These are phyloP conservation scores for Ditula angustiorana DNA, from an alignment of 2,888 invertebrate species.

Conservation along the genomic window DNA sequence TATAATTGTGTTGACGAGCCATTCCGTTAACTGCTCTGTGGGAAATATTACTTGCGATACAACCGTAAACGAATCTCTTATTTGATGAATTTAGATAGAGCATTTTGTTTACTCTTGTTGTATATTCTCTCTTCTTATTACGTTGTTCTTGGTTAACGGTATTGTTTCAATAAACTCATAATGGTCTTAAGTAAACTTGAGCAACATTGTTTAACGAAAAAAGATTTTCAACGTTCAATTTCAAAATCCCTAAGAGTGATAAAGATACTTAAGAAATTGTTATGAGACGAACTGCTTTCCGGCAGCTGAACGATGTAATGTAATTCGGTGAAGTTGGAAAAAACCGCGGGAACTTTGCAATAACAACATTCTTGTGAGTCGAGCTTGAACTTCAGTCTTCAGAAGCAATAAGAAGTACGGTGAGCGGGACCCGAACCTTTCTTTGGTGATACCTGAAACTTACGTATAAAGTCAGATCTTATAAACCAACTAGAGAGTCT, in stretches of 20 bases:
- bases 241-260: neutral
- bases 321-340: constrained; percentile 33
- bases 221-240: constrained; percentile 4
- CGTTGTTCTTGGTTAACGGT: neutral
- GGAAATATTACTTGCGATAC: constrained; percentile 17
- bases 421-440: neutral
- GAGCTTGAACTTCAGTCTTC: constrained; percentile 7
- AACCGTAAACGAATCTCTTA: constrained; percentile 5
- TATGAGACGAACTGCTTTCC: constrained; percentile 14
- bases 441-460: constrained; percentile 8
- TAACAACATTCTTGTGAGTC: constrained; percentile 32
- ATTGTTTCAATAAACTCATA: neutral
- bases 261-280: constrained; percentile 28
- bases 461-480: neutral
- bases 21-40: constrained; percentile 27
- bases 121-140: neutral
- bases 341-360: constrained; percentile 33
- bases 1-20: constrained; percentile 33
- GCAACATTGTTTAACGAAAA: neutral
- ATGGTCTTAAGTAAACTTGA: neutral
- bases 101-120: neutral
- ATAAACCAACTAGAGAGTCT: too few species aligned
- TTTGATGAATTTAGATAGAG: constrained; percentile 15
- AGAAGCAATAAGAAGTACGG: constrained; percentile 15
- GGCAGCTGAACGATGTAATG: constrained; percentile 22